phyloP scores from a whole-genome alignment of 1,140 invertebrate genomes.

The Sinella curviseta region DNA sequence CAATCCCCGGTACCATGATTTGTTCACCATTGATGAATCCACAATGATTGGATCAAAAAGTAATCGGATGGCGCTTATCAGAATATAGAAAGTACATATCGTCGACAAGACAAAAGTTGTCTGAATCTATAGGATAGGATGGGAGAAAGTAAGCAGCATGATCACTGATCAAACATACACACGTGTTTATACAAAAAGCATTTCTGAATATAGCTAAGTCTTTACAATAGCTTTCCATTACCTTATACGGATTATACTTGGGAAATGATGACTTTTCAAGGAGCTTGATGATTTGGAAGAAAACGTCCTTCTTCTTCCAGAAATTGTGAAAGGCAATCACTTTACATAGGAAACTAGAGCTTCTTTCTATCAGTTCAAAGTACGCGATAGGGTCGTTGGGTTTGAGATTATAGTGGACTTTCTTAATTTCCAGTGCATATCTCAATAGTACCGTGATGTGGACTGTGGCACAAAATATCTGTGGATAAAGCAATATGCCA shows the following conservation, averaged over 20 bases:
- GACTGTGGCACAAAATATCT: background rate
- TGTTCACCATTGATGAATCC: background rate
- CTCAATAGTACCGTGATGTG: background rate
- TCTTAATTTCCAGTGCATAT: background rate
- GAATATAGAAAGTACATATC: background rate
- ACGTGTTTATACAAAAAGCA: too few relatives aligned
- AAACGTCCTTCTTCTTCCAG: background rate
- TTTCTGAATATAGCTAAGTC: background rate
- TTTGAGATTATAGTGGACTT: background rate
- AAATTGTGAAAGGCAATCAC: background rate
- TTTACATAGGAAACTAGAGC: background rate
- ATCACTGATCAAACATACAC: too few relatives aligned
- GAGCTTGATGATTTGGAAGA: background rate
- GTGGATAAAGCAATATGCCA: too few relatives aligned
- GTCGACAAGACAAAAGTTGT: background rate
- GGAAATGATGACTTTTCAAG: background rate
- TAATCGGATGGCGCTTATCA: background rate
- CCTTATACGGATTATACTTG: background rate
- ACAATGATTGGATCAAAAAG: background rate
- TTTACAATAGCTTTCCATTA: background rate
- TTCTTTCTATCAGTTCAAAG: background rate
- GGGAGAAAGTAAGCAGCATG: too few relatives aligned
- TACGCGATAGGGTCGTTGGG: background rate
- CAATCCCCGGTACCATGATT: background rate
- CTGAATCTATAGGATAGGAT: background rate